Evolutionary conservation across 2,888 invertebrate genomes (phyloP), one percentile per base, ranked within the genome.

Genomic region (Drosophila atripex): DNA sequence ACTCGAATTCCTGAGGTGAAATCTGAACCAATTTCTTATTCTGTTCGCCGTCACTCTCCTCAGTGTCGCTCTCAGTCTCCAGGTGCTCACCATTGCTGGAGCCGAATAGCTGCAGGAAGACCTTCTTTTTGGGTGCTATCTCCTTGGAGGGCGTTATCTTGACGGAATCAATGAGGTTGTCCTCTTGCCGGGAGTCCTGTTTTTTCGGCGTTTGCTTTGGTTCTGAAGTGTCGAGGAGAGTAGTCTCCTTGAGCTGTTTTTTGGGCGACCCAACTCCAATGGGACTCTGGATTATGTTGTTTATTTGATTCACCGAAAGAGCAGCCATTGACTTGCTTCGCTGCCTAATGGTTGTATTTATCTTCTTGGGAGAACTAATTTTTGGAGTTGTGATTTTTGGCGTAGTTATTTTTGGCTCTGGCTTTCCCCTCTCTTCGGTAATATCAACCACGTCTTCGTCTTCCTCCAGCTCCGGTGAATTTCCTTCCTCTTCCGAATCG

Each of bases 101-200:
- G 3, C 83, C 76, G 23, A 86, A 80, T 11, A 78, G 28, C 2
- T 60, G 52, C 1, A 23, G 25, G 2, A 78, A 47, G 0, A 9
- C 35, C 6, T 71, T 71, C 2, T 63, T 50, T 5, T 59, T 77
- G n/a, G 60, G 32, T 0, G 60, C 3, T 2, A 41, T 11, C 6
- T 60, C 43, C 14, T 47, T 64, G 3, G 61, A 58, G 0, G 83
- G 57, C 3, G 59, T 78, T 9, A 80, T 6, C 16, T 57, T 71
- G 0, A 80, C 73, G 0, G 54, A 59, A 49, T 75, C n/a, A 3
- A 32, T 38, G 1, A 84, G 57, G 11, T 30, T 49, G 1, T 55
- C 21, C 6, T 78, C 78, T 0, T 56, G 16, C 55, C 11, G 56
- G 16, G 25, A 35, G 3, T 32, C 12, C 2, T 47, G 9, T 21